These are phyloP conservation scores for Puntigrus tetrazona DNA, from an alignment of 2,113 vertebrate species.

Conservation along the genomic window DNA sequence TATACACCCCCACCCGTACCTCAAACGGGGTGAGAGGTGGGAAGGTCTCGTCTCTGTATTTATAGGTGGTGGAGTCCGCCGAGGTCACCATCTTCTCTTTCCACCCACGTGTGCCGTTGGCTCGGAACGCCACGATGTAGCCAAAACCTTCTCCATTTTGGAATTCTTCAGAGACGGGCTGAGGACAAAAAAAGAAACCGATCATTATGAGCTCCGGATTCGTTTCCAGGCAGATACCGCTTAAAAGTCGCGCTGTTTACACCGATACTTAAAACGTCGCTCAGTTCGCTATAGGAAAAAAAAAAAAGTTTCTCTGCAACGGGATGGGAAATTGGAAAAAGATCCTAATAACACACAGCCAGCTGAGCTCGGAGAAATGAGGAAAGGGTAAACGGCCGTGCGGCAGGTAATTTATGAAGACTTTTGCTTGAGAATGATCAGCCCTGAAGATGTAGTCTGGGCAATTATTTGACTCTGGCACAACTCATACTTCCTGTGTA, in stretches of 20 bases:
- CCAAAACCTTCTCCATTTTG: constrained; percentile 96
- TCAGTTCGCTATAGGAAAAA: not conserved
- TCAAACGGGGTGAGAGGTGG: constrained; percentile 94
- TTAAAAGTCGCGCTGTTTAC: not conserved
- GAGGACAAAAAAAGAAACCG: constrained; percentile 29
- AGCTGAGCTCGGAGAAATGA: constrained; percentile 23
- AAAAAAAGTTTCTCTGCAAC: not conserved
- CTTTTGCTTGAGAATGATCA: constrained; percentile 17
- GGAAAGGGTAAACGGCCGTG: not conserved
- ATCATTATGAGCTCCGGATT: not conserved
- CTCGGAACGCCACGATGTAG: constrained; percentile 95
- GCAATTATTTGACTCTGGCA: constrained; percentile 19
- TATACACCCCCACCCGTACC: constrained; percentile 96
- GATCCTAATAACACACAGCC: constrained; percentile 13
- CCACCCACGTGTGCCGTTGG: constrained; percentile 94
- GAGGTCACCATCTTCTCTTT: constrained; percentile 98
- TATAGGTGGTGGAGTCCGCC: constrained; percentile 91
- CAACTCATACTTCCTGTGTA: not conserved
- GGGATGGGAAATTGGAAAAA: constrained; percentile 38
- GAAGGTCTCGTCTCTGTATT: constrained; percentile 94
- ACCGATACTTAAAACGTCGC: not conserved
- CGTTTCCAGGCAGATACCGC: not conserved
- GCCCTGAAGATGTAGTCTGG: not conserved
- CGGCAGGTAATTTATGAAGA: constrained; percentile 16
- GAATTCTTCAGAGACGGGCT: constrained; percentile 98